A percentile compares a stretch with the other conserved stretches of the same genome.
Conservation (phyloP, 1,140 invertebrate species). For the Meloidogyne hapla region DNA sequence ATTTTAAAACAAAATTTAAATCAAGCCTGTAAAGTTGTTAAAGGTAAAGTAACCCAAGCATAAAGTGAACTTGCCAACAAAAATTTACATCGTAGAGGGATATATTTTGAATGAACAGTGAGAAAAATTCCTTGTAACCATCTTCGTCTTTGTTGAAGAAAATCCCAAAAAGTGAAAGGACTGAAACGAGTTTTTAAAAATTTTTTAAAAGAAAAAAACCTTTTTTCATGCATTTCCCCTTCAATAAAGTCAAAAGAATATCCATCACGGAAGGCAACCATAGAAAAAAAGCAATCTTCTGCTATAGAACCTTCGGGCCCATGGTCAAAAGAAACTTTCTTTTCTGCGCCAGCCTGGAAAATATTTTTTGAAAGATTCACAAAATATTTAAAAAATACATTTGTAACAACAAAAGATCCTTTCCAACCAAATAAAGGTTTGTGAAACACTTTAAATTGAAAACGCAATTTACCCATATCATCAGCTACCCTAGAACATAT, state of each 20-base stretch:
- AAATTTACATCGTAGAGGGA: slow-evolving; percentile 71
- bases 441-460: slow-evolving; percentile 88
- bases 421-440: slow-evolving; percentile 96
- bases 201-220: slow-evolving; percentile 7
- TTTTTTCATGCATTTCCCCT: slow-evolving; percentile 92
- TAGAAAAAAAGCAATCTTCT: slow-evolving; percentile 93
- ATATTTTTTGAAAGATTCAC: not conserved
- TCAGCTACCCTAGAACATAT: slow-evolving; percentile 74
- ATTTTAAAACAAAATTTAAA: not conserved
- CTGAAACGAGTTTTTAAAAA: slow-evolving; percentile 56
- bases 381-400: slow-evolving; percentile 66
- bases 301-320: slow-evolving; percentile 92
- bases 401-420: slow-evolving; percentile 84
- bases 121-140: slow-evolving; percentile 94
- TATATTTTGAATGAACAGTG: slow-evolving; percentile 83
- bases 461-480: slow-evolving; percentile 85
- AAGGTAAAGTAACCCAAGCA: slow-evolving; percentile 88
- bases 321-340: slow-evolving; percentile 87
- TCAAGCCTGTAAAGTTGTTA: slow-evolving; percentile 57
- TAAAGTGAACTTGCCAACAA: slow-evolving; percentile 85
- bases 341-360: slow-evolving; percentile 78
- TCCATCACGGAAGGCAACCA: slow-evolving; percentile 73
- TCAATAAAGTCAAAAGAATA: slow-evolving; percentile 84
- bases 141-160: slow-evolving; percentile 88
- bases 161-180: slow-evolving; percentile 89